These are phyloP conservation scores for Hylomyscus alleni DNA, from an alignment of 2,797 vertebrate genomes.

Conservation along the genomic window DNA sequence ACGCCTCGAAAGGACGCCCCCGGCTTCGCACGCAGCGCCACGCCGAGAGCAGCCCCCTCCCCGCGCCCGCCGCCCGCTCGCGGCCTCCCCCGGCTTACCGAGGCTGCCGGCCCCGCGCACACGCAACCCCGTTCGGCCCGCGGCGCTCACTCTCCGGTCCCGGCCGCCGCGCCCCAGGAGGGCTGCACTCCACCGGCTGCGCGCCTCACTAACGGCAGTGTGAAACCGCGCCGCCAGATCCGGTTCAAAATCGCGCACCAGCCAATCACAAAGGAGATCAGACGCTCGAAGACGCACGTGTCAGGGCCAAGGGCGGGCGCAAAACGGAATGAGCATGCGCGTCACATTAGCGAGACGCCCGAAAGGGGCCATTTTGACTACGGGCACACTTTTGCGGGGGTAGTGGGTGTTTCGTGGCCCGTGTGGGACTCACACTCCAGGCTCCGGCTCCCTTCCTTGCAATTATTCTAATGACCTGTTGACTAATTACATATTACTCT, in stretches of 20 bases:
- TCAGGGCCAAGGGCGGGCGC: not conserved
- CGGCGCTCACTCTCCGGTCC: not conserved
- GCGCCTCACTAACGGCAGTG: constrained; percentile 66
- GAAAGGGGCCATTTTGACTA: constrained; percentile 79
- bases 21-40: not conserved
- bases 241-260: constrained; percentile 85
- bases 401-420: not conserved
- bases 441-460: not conserved
- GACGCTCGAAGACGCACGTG: not conserved
- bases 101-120: not conserved
- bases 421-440: not conserved
- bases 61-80: not conserved
- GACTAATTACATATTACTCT: constrained; percentile 49
- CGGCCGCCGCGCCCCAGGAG: not conserved
- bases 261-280: constrained; percentile 78
- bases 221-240: constrained; percentile 68
- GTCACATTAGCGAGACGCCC: rapidly evolving
- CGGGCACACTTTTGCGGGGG: constrained; percentile 17
- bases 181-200: not conserved
- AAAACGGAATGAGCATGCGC: not conserved
- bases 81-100: not conserved
- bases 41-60: not conserved
- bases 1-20: not conserved
- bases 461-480: constrained; percentile 64
- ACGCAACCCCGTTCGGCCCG: not conserved